Conservation (phyloP, 2,113 vertebrate species). For the Sporophila hypoxantha region DNA sequence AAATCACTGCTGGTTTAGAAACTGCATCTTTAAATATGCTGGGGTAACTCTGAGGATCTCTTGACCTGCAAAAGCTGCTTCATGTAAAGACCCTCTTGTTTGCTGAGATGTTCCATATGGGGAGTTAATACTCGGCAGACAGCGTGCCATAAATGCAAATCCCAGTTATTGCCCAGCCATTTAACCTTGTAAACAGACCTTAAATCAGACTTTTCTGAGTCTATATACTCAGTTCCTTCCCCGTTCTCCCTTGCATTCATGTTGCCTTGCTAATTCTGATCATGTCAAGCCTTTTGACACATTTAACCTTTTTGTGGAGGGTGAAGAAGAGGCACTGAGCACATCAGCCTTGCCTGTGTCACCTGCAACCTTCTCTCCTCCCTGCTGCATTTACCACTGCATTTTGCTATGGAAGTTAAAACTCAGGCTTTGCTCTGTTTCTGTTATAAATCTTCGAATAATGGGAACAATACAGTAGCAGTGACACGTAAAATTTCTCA, state of each 20-base stretch:
- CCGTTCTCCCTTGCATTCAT: not conserved
- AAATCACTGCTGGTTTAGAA: constrained; percentile 1
- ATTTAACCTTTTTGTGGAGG: not conserved
- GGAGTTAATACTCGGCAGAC: not conserved
- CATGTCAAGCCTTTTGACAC: not conserved
- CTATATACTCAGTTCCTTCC: not conserved
- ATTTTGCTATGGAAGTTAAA: not conserved
- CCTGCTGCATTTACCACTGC: not conserved
- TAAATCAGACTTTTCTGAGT: not conserved
- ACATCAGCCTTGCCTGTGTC: not conserved
- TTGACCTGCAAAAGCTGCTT: constrained; percentile 11
- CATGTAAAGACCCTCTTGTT: not conserved
- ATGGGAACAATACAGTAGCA: not conserved
- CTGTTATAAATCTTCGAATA: not conserved
- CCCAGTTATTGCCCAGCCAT: not conserved
- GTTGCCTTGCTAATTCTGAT: not conserved
- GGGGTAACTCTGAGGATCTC: not conserved
- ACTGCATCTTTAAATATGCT: not conserved
- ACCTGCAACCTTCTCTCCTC: not conserved
- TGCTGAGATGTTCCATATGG: not conserved
- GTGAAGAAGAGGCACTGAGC: not conserved
- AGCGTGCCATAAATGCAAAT: not conserved
- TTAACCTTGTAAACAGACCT: constrained; percentile 5
- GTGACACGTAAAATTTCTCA: not conserved
- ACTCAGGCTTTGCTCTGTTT: not conserved